Conservation (phyloP, 2,113 vertebrate genomes). For the Gymnobelideus leadbeateri region DNA sequence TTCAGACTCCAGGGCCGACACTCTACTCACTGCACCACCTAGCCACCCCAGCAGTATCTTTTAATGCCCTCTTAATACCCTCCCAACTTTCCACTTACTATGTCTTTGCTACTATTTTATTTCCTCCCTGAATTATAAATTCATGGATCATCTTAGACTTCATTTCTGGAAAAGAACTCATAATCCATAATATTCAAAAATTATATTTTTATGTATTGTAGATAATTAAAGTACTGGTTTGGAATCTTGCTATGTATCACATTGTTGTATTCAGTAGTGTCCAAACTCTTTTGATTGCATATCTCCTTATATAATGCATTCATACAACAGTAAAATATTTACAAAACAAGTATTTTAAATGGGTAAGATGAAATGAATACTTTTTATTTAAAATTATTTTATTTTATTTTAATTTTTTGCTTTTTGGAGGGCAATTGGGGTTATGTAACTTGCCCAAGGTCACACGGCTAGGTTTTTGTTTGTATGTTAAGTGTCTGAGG, state of each 20-base stretch:
- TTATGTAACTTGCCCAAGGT: too few relatives aligned
- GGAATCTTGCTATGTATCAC: conserved; percentile 35
- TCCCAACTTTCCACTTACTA: background rate
- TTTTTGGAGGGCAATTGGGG: too few relatives aligned
- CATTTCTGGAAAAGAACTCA: background rate
- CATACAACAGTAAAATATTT: background rate
- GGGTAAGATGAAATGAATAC: background rate
- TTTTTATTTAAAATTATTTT: background rate
- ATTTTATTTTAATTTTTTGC: too few relatives aligned
- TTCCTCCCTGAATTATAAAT: background rate
- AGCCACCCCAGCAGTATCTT: conserved; percentile 34
- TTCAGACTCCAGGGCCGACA: too few relatives aligned
- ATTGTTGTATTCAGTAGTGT: background rate
- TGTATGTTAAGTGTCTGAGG: too few relatives aligned
- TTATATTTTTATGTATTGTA: background rate
- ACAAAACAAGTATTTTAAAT: background rate
- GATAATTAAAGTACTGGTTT: conserved; percentile 34
- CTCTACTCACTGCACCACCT: too few relatives aligned
- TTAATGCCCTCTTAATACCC: background rate
- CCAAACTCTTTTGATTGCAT: background rate
- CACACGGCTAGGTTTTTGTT: too few relatives aligned
- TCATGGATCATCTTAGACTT: background rate
- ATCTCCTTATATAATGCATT: background rate
- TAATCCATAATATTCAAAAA: background rate
- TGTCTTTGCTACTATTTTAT: background rate